phyloP scores from a whole-genome alignment of 2,888 invertebrate genomes.

The Macrophya annulata region DNA sequence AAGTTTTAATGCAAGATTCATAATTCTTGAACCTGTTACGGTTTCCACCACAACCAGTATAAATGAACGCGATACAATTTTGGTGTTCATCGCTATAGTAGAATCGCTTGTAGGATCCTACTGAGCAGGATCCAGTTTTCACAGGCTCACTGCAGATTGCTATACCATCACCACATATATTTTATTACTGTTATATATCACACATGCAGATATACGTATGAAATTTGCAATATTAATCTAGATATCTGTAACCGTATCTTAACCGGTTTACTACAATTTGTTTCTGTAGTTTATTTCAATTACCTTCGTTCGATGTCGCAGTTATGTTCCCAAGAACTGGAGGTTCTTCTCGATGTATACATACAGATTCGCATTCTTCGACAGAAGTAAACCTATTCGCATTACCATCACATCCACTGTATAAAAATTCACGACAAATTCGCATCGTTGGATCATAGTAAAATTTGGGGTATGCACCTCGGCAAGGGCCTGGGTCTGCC shows the following conservation, averaged over 20 bases:
- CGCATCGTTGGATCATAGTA: slow-evolving; percentile 85
- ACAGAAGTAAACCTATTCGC: slow-evolving; percentile 90
- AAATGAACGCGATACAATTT: slow-evolving; percentile 90
- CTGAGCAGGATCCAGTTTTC: slow-evolving; percentile 84
- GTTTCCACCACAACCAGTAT: slow-evolving; percentile 94
- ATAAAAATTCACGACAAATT: slow-evolving; percentile 87
- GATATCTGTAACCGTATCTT: not conserved
- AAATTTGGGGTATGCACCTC: slow-evolving; percentile 84
- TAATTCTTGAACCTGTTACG: slow-evolving; percentile 91
- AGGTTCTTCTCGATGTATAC: slow-evolving; percentile 84
- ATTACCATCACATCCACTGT: slow-evolving; percentile 92
- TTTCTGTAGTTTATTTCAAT: not conserved
- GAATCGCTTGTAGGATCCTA: slow-evolving; percentile 84
- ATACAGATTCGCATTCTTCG: slow-evolving; percentile 89
- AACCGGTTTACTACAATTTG: not conserved
- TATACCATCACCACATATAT: slow-evolving; percentile 75
- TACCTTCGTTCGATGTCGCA: slow-evolving; percentile 75
- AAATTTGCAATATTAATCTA: not conserved
- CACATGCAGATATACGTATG: not conserved
- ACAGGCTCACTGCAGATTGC: slow-evolving; percentile 85
- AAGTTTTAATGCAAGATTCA: slow-evolving; percentile 86
- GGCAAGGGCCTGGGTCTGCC: slow-evolving; percentile 87
- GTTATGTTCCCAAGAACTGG: slow-evolving; percentile 77
- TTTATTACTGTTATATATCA: not conserved
- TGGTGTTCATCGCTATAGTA: slow-evolving; percentile 86